Evolutionary conservation across 2,797 vertebrate species (phyloP), one percentile per base, ranked within the genome.

Genomic region (Urophycis tenuis): DNA sequence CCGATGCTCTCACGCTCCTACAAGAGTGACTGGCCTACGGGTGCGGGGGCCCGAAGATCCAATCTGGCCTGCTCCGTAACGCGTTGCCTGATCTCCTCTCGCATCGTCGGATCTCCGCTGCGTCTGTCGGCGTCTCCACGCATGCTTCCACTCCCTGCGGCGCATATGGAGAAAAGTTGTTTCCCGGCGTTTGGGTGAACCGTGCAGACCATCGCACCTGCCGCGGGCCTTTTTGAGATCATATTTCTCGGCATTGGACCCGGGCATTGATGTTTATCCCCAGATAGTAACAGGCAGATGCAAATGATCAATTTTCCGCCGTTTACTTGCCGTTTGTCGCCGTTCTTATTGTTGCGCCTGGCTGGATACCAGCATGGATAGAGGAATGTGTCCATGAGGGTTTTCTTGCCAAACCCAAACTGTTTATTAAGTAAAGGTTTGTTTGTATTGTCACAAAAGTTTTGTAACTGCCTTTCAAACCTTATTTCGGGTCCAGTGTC

Each of bases 351-450:
- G 15, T n/a, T 60, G 36, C 36, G 17, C 14, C n/a, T n/a, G n/a
- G n/a, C n/a, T n/a, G n/a, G 6, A 12, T 70, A 70, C n/a, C n/a
- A 29, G 67, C 67, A 70, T 22, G 67, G 67, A 30, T 70, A 29
- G 22, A 70, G 67, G 67, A 70, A 70, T 12, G 67, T 69, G 19
- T 69, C n/a, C n/a, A n/a, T n/a, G n/a, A n/a, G n/a, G n/a, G n/a
- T n/a, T n/a, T n/a, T n/a, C 10, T 69, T 69, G 22, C 64, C 64
- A 69, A 25, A 69, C 6, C 25, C 64, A 25, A 25, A 69, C 19
- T 69, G 1, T n/a, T 41, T 41, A 0, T 12, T 41, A 41, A 41
- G 39, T 41, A 25, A 60, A 60, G 5, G n/a, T 60, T 60, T 64
- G 53, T 64, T 64, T 64, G 53, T 6, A 17, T 64, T 12, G n/a